These are phyloP conservation scores for Lagria hirta DNA, from an alignment of 2,888 invertebrate genomes.

Conservation along the genomic window DNA sequence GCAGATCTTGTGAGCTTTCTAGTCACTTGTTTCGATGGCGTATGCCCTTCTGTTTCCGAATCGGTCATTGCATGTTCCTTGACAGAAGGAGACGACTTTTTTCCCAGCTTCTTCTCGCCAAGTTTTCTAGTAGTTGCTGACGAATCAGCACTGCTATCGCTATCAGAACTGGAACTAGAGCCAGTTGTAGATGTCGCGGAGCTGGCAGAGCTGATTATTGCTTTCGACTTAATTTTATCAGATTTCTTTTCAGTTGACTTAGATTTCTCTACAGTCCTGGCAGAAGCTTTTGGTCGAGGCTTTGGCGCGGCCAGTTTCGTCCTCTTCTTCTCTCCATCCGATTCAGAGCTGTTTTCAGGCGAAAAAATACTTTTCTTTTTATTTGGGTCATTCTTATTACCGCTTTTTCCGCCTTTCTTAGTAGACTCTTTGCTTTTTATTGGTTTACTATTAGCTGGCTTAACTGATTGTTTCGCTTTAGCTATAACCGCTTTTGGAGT, in stretches of 20 bases:
- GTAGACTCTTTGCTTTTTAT: conserved; percentile 23
- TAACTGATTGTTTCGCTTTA: conserved; percentile 19
- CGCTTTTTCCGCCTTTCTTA: conserved; percentile 22
- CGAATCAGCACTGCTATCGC: conserved; percentile 46
- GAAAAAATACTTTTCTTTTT: conserved; percentile 82
- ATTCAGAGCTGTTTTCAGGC: conserved; percentile 75
- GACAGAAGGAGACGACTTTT: conserved; percentile 39
- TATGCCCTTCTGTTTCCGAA: conserved; percentile 43
- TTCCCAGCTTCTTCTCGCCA: conserved; percentile 30
- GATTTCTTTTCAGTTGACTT: conserved; percentile 40
- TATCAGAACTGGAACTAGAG: conserved; percentile 48
- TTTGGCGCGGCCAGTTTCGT: conserved; percentile 24
- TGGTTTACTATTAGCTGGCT: conserved; percentile 23
- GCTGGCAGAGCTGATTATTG: conserved; percentile 58
- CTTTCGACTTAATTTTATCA: conserved; percentile 61
- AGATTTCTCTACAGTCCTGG: conserved; percentile 46
- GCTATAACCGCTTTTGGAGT: conserved; percentile 56
- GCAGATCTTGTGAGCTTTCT: conserved; percentile 71
- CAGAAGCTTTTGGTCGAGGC: conserved; percentile 48
- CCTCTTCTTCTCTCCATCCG: conserved; percentile 54
- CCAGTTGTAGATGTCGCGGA: conserved; percentile 48
- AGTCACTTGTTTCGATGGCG: conserved; percentile 51
- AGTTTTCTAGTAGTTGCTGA: conserved; percentile 34
- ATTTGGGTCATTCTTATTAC: conserved; percentile 40
- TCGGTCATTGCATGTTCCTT: conserved; percentile 41